These are phyloP conservation scores for Neoniphon sammara DNA, from an alignment of 2,797 vertebrate genomes.

Conservation along the genomic window DNA sequence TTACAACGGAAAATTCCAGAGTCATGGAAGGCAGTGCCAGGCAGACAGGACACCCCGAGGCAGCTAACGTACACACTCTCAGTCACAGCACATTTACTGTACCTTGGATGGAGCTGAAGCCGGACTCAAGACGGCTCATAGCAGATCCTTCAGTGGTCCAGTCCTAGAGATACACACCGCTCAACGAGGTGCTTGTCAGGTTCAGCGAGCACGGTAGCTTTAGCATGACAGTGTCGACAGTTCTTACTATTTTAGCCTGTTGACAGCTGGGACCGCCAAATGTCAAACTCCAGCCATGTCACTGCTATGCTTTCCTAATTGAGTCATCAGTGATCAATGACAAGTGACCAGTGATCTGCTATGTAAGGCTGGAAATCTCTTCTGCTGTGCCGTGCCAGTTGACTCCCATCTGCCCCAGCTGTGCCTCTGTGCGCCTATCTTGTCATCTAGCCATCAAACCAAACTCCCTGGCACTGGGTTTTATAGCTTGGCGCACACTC, in stretches of 20 bases:
- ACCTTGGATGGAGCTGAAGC: slow-evolving; percentile 13
- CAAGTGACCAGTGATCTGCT: background rate
- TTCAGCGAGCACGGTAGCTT: background rate
- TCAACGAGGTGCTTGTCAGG: background rate
- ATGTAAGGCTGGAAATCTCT: slow-evolving; percentile 9
- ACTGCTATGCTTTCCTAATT: background rate
- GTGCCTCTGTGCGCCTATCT: background rate
- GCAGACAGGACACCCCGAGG: slow-evolving; percentile 27
- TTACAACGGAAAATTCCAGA: slow-evolving; percentile 61
- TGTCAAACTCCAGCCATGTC: no score
- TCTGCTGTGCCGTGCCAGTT: background rate
- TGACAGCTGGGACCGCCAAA: no score
- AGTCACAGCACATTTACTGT: slow-evolving; percentile 46
- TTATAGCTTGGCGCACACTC: slow-evolving; percentile 1
- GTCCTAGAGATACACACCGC: background rate
- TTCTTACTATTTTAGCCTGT: no score
- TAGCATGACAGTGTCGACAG: no score
- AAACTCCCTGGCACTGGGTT: slow-evolving; percentile 2
- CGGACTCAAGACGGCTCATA: background rate
- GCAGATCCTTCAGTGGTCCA: background rate
- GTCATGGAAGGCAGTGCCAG: slow-evolving; percentile 32
- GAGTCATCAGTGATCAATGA: background rate
- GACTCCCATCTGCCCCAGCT: background rate
- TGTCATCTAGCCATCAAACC: background rate
- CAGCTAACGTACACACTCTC: background rate